A percentile compares a stretch with the other conserved stretches of the same genome.
These are phyloP conservation scores for Ormia ochracea DNA, from an alignment of 2,888 invertebrate species.

Conservation along the genomic window DNA sequence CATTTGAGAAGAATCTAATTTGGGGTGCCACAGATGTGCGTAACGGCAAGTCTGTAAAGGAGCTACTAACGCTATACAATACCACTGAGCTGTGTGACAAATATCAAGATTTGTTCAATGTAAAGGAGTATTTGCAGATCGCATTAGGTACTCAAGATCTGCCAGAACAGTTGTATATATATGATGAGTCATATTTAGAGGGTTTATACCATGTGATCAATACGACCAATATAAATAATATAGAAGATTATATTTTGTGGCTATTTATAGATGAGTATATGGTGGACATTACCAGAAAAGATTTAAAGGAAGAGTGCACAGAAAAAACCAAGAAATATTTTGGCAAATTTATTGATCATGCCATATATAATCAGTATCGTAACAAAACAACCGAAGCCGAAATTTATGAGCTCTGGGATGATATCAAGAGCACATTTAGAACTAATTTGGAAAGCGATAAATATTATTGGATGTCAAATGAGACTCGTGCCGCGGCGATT, in stretches of 20 bases:
- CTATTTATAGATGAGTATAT: conserved; percentile 67
- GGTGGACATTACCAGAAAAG: conserved; percentile 42
- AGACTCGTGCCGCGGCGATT: conserved; percentile 67
- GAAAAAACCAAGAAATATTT: conserved; percentile 68
- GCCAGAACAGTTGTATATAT: conserved; percentile 68
- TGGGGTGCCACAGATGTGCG: conserved; percentile 43
- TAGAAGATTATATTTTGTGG: conserved; percentile 71
- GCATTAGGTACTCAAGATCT: conserved; percentile 66
- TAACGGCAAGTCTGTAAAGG: conserved; percentile 53
- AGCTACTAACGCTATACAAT: conserved; percentile 61
- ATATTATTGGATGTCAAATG: conserved; percentile 70
- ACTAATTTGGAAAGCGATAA: conserved; percentile 67
- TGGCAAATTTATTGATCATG: conserved; percentile 68
- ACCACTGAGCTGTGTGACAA: conserved; percentile 64
- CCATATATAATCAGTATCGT: conserved; percentile 68
- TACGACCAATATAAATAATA: conserved; percentile 51
- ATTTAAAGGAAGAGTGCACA: conserved; percentile 66
- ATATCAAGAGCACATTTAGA: conserved; percentile 68
- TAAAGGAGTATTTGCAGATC: conserved; percentile 67
- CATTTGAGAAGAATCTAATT: conserved; percentile 64
- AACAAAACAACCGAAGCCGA: conserved; percentile 66
- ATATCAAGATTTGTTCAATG: conserved; percentile 66
- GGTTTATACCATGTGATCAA: conserved; percentile 63
- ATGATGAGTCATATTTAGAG: conserved; percentile 65
- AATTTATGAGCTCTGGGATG: conserved; percentile 68